Base-by-base conservation (phyloP, 1,140 invertebrate genomes). In the Apis florea region DNA sequence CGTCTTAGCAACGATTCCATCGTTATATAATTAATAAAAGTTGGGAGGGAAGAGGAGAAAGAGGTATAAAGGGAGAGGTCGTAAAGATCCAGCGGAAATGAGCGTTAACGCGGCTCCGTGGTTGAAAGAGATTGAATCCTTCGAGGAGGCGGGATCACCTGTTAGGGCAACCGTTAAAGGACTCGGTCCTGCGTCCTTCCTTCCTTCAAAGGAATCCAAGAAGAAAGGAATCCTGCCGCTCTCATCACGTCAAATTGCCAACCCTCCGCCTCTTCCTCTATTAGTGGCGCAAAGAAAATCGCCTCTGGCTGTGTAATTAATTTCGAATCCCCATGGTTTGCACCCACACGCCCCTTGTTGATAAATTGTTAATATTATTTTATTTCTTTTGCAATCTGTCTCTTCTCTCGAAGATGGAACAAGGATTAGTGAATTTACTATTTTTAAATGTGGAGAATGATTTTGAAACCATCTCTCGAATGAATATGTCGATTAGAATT, bases 71-170 rank as follows among this genome's bases (percentile, higher is more conserved):
- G 56, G 26, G 31, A 59, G 21, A 19, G 21, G 59, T 64, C 74
- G 75, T 26, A 47, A 84, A 79, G 49, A 76, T 54, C 49, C 49
- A 54, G 31, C 77, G 85, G 82, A 87, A 87, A 86, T 87, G 85
- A 87, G 78, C 85, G 72, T 87, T 86, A 85, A 85, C 85, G 69
- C 68, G 82, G 72, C 31, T 61, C 61, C 69, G 70, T 24, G 61
- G 74, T 72, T 79, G 82, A 84, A 87, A 87, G 85, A 84, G 85
- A 88, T 88, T 87, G 83, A 84, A 88, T 87, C 79, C 79, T 87
- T 84, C 79, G 78, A 81, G 70, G 63, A 87, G 71, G 56, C 70
- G 31, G 71, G 78, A 84, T 88, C 85, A 87, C 79, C 82, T 88
- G 85, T 82, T 84, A 78, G 83, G 82, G 78, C 80, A 80, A 80